These are phyloP conservation scores for Notechis scutatus DNA, from an alignment of 2,113 vertebrate species.

Conservation along the genomic window DNA sequence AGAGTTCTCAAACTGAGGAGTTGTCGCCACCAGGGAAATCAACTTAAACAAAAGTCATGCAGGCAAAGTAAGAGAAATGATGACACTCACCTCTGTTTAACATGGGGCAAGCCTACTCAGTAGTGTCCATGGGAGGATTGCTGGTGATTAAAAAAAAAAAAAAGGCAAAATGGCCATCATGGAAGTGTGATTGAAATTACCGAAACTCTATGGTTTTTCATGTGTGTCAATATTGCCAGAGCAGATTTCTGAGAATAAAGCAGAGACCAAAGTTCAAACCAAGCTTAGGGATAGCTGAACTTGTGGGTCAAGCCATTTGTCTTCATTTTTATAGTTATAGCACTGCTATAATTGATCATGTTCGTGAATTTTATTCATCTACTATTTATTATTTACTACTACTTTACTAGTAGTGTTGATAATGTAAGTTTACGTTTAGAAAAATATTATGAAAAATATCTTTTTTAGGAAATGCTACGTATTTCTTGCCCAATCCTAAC, in stretches of 20 bases:
- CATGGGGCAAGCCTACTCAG: neutral
- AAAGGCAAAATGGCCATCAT: neutral
- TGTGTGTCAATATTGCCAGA: neutral
- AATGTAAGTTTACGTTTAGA: neutral
- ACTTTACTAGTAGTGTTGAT: neutral
- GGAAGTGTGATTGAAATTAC: neutral
- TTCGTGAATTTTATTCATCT: neutral
- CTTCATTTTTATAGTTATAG: neutral
- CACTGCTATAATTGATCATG: neutral
- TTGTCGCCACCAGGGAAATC: neutral
- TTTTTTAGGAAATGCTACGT: neutral
- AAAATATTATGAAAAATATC: neutral
- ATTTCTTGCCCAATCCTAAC: neutral
- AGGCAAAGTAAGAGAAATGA: neutral
- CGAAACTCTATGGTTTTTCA: neutral
- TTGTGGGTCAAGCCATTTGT: neutral
- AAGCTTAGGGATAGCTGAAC: neutral
- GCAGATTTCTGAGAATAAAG: neutral
- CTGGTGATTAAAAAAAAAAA: neutral
- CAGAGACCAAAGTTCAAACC: neutral
- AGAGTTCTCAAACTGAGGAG: neutral
- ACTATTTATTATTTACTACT: neutral
- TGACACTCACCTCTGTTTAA: neutral
- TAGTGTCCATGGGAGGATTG: neutral
- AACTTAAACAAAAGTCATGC: neutral